Percentiles rank a stretch among this genome's conserved stretches.
These are phyloP conservation scores for Pterocles burchelli DNA, from an alignment of 2,113 vertebrate genomes.

Conservation along the genomic window DNA sequence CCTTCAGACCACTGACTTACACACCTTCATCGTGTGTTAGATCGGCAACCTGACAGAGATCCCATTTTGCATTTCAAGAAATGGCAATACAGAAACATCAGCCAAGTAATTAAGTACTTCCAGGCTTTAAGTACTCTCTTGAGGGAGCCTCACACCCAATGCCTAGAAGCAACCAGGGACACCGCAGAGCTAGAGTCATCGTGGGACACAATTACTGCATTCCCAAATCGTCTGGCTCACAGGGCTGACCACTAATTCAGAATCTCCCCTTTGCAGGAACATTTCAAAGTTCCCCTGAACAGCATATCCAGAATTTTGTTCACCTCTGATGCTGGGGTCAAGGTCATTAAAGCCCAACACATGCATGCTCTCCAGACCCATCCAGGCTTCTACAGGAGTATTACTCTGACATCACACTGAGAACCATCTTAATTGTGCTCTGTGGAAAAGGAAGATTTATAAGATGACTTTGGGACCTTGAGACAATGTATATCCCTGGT, in stretches of 20 bases:
- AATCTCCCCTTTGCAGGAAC: background rate
- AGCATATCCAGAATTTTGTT: background rate
- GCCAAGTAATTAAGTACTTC: background rate
- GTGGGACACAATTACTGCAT: background rate
- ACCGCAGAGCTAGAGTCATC: fast-evolving
- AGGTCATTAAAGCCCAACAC: background rate
- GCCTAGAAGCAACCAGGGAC: background rate
- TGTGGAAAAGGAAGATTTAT: background rate
- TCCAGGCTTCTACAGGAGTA: background rate
- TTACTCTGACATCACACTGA: background rate
- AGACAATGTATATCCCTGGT: background rate
- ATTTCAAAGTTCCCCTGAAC: background rate
- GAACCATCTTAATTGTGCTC: background rate
- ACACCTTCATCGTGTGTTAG: background rate
- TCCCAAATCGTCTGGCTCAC: background rate
- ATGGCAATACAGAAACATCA: background rate
- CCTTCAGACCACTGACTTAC: background rate
- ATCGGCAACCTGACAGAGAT: background rate
- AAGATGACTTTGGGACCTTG: background rate
- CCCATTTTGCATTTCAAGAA: background rate
- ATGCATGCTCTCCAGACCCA: background rate
- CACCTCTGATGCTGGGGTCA: background rate
- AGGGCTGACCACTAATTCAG: background rate
- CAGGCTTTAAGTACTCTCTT: background rate
- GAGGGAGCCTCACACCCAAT: background rate